Base-by-base conservation (phyloP, 1,140 invertebrate species). In the Drosophila pseudoobscura region DNA sequence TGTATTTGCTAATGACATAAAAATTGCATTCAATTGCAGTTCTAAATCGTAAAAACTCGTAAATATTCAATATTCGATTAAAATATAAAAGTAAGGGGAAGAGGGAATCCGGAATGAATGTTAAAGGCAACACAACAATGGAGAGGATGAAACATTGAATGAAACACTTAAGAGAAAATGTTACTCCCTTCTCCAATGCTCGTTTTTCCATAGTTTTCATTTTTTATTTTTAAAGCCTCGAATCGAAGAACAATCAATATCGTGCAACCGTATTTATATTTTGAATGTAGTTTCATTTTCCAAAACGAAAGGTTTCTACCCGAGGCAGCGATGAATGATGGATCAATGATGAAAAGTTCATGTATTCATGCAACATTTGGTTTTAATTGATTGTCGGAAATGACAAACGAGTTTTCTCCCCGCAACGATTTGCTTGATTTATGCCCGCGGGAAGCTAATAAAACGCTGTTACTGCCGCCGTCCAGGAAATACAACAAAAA, bases 291-390 rank as follows among this genome's bases (percentile, higher is more conserved):
- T 82, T 87, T 88, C 63, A 75, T 75, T 71, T 65, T 50, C 50
- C 41, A 62, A 70, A 85, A 70, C 54, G 24, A 80, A 75, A 71
- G 59, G 54, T 59, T 44, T 43, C n/a, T 39, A 5, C 2, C 41
- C 2, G 39, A 50, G 35, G 47, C 44, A 65, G 47, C 69, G 44
- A 78, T 82, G 70, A 65, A 85, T 85, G 78, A 69, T 68, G 65
- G 50, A 61, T 60, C 20, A 65, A 71, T 79, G 68, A 61, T 70
- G 75, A 73, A 82, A 80, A 57, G 80, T 78, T 80, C 83, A 66
- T 87, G 82, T 88, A 87, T 85, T 83, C 87, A 88, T 87, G 82
- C 82, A 85, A 82, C 82, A 87, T 87, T 87, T 87, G 82, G 49
- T 78, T 87, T 88, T 88, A 87, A 87, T 87, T 88, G 82, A 87